Evolutionary conservation across 1,140 invertebrate genomes (phyloP).

Genomic region (Mactra quadrangularis): DNA sequence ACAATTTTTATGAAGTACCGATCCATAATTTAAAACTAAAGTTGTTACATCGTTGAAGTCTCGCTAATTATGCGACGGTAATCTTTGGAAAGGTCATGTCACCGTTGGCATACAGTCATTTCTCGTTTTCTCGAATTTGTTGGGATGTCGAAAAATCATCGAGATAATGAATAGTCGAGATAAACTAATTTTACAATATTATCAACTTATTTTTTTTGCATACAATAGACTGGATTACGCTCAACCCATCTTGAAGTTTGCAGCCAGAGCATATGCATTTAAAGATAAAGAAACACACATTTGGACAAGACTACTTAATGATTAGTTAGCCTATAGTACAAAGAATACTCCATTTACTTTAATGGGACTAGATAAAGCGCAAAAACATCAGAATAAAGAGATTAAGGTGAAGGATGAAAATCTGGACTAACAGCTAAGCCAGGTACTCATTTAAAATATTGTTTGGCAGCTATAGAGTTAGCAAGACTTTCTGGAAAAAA

Average conservation of each 20-base stretch:
- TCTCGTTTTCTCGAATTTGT: too few relatives aligned
- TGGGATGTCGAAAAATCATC: too few relatives aligned
- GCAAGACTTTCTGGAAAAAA: not conserved
- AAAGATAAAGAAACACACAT: constrained; percentile 1
- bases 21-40: too few relatives aligned
- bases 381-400: constrained; percentile 12
- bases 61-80: too few relatives aligned
- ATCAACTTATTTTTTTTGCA: constrained; percentile 5
- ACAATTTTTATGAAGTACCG: too few relatives aligned
- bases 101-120: too few relatives aligned
- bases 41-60: too few relatives aligned
- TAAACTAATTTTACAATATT: too few relatives aligned
- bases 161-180: too few relatives aligned
- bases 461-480: constrained; percentile 10
- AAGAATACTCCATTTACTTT: constrained; percentile 9
- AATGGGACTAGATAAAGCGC: constrained; percentile 4
- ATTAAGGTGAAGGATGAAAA: not conserved
- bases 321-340: not conserved
- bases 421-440: constrained; percentile 10
- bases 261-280: not conserved
- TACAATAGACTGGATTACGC: constrained; percentile 10
- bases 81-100: too few relatives aligned
- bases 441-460: not conserved
- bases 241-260: constrained; percentile 7
- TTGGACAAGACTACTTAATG: not conserved